Evolutionary conservation across 2,113 vertebrate genomes (phyloP), one percentile per base, ranked within the genome.

Genomic region (Serilophus lunatus): DNA sequence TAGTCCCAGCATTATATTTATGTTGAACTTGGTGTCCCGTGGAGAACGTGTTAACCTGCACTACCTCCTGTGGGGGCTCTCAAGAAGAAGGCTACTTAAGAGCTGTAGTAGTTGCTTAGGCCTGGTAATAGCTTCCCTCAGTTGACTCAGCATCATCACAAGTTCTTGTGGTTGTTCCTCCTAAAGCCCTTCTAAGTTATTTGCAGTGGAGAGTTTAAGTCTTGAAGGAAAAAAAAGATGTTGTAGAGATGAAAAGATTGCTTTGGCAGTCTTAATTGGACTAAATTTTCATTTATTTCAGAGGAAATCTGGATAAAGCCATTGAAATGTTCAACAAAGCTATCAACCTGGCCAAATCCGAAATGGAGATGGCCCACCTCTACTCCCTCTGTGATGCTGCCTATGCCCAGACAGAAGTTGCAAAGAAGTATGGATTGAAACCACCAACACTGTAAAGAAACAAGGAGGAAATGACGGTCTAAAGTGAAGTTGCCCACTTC

Each of bases 251-350:
- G 2, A 42, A 50, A 84, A 15, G 50, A 26, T 77, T 92, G 70
- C 33, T 83, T 88, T 82, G 31, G 16, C 31, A 12, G 18, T 54
- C 44, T 59, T 93, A 81, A 95, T 18, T 84, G 81, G 26, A 59
- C 33, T 38, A 44, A 63, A 6, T 56, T 74, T 92, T 80, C 93
- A 64, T 70, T 95, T 93, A 23, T 98, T 98, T 95, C 97, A 99
- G 99, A 98, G 99, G 99, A 76, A 99, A 99, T 95, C 98, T 99
- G 98, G 99, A 99, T 96, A 99, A 99, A 98, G 99, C 99, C 64
- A 99, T 99, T 94, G 99, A 99, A 64, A 99, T 99, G 99, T 99
- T 99, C 98, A 99, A 99, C 98, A 99, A 99, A 98, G 99, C 99
- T 91, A 99, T 99, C 94, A 99, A 99, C 96, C 96, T 99, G 90